A percentile compares a stretch with the other conserved stretches of the same genome.
Conservation (phyloP, 2,797 vertebrate genomes). For the Urosaurus nigricauda region DNA sequence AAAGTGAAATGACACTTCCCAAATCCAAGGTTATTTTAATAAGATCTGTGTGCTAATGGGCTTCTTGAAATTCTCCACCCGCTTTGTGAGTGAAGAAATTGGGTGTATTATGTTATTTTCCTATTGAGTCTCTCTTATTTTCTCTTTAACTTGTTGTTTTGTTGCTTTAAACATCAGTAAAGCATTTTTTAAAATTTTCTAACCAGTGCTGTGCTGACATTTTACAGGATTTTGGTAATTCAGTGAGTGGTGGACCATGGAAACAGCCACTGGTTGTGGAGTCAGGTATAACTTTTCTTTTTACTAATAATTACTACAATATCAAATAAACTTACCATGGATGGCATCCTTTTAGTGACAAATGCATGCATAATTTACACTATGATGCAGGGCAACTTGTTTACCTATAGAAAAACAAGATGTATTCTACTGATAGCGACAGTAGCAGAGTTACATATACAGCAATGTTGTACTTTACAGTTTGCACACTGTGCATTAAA, state of each 20-base stretch:
- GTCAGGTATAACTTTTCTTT: neutral
- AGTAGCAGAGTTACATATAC: too few relatives aligned
- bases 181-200: neutral
- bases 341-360: too few relatives aligned
- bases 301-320: too few relatives aligned
- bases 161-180: neutral
- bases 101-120: neutral
- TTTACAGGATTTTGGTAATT: neutral
- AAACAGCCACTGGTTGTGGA: neutral
- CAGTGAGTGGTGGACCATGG: neutral
- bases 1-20: neutral
- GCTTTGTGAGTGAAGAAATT: neutral
- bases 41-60: neutral
- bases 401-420: too few relatives aligned
- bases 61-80: neutral
- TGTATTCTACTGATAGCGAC: too few relatives aligned
- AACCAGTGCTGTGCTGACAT: neutral
- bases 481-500: too few relatives aligned
- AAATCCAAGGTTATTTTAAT: neutral
- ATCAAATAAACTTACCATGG: too few relatives aligned
- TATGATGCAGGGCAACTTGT: too few relatives aligned
- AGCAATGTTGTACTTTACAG: too few relatives aligned
- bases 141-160: too few relatives aligned
- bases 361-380: too few relatives aligned
- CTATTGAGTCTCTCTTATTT: too few relatives aligned